Percentiles rank a stretch among this genome's conserved stretches.
These are phyloP conservation scores for Chrysocyon brachyurus DNA, from an alignment of 2,797 vertebrate species.

Conservation along the genomic window DNA sequence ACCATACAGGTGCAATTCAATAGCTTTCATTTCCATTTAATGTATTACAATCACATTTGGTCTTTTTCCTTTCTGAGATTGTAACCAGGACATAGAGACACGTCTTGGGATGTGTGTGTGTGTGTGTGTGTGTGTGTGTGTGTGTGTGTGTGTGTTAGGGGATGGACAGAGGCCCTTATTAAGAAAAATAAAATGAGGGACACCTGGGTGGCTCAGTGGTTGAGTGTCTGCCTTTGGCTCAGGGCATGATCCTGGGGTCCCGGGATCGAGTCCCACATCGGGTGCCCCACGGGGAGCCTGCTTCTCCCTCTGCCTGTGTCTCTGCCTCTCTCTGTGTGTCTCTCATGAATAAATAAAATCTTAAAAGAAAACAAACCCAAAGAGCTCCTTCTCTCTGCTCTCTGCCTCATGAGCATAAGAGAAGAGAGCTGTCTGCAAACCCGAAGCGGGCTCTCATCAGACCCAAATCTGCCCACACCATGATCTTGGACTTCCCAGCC, in stretches of 20 bases:
- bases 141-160: neutral
- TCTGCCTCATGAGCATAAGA: neutral
- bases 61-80: slow-evolving; percentile 55
- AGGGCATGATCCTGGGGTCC: neutral
- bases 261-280: neutral
- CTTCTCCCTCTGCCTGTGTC: neutral
- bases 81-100: slow-evolving; percentile 13
- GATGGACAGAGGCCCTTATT: neutral
- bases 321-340: neutral
- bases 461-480: neutral
- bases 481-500: neutral
- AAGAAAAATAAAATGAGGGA: neutral
- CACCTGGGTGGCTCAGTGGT: neutral
- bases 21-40: neutral
- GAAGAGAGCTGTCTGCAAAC: neutral
- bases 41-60: neutral
- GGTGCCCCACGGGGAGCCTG: neutral
- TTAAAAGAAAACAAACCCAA: neutral
- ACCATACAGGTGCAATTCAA: neutral
- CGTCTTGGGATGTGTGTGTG: neutral
- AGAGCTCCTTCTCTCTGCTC: neutral
- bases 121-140: neutral
- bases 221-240: neutral
- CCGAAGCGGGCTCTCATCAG: neutral
- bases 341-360: neutral